Evolutionary conservation across 2,113 vertebrate genomes (phyloP).

Genomic region (Stigmatopora nigra): DNA sequence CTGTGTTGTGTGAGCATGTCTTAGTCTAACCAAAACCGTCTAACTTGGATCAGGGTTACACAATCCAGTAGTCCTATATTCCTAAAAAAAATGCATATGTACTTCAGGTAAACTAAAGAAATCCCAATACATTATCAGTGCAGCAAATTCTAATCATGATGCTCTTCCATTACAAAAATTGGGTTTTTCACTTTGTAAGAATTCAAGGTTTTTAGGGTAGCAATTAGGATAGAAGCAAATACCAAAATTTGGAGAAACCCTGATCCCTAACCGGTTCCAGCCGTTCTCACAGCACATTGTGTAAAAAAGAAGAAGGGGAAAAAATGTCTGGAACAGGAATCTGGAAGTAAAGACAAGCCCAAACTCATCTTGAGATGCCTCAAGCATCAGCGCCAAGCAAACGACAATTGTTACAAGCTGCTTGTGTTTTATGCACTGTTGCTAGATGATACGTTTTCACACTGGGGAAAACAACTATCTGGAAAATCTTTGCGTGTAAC

Average conservation of each 20-base stretch:
- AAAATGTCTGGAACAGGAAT: conserved; percentile 29
- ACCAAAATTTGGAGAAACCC: too few species aligned
- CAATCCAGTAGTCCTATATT: conserved; percentile 23
- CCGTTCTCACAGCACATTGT: conserved; percentile 5
- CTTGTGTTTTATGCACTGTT: conserved; percentile 2
- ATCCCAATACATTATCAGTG: background rate
- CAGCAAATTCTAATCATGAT: too few species aligned
- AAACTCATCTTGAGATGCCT: conserved; percentile 51
- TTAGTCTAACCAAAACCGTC: conserved; percentile 41
- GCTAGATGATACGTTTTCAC: background rate
- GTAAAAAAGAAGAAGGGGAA: conserved; percentile 12
- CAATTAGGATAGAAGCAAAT: too few species aligned
- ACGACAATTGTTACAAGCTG: conserved; percentile 59
- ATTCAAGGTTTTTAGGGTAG: too few species aligned
- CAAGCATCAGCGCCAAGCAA: conserved; percentile 50
- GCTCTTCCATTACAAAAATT: too few species aligned
- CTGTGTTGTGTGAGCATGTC: conserved; percentile 62
- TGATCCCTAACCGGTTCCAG: background rate
- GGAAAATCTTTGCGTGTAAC: conserved; percentile 33
- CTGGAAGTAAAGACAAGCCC: conserved; percentile 51
- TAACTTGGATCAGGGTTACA: conserved; percentile 54
- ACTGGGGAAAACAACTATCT: conserved; percentile 9
- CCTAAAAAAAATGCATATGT: conserved; percentile 26
- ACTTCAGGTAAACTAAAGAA: conserved; percentile 35
- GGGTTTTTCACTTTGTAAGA: too few species aligned